Percentiles rank a stretch among this genome's conserved stretches.
Evolutionary conservation across 2,797 vertebrate genomes (phyloP).

Genomic region (Staurois parvus): DNA sequence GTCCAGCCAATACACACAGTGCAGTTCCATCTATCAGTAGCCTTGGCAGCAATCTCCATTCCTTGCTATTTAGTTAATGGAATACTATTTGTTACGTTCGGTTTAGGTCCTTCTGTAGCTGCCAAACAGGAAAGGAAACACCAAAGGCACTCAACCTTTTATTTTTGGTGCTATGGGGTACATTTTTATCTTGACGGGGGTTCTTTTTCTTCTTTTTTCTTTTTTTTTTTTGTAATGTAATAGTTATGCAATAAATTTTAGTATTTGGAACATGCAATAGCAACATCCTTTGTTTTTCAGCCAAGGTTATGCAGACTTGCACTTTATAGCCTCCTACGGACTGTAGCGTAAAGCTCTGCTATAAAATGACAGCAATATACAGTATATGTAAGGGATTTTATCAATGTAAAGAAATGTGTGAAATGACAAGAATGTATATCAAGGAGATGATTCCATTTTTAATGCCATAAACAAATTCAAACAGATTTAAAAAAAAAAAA

Average conservation of each 20-base stretch:
- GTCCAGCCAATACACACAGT: too few relatives aligned
- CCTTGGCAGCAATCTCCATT: too few relatives aligned
- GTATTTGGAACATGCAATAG: slow-evolving; percentile 36
- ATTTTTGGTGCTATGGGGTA: too few relatives aligned
- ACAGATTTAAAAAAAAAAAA: background rate
- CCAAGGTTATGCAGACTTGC: slow-evolving; percentile 7
- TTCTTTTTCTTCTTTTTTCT: too few relatives aligned
- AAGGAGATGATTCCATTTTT: background rate
- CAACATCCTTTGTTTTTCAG: background rate
- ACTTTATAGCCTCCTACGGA: slow-evolving; percentile 27
- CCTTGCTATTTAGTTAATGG: too few relatives aligned
- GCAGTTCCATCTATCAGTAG: too few relatives aligned
- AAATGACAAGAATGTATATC: slow-evolving; percentile 22
- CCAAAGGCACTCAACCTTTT: too few relatives aligned
- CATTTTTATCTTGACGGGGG: too few relatives aligned
- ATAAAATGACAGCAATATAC: slow-evolving; percentile 2
- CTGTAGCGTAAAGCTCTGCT: slow-evolving; percentile 19
- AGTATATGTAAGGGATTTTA: slow-evolving; percentile 18
- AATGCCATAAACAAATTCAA: background rate
- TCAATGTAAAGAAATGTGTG: background rate
- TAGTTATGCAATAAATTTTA: slow-evolving; percentile 41
- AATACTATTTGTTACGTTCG: too few relatives aligned
- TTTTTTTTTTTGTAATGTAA: background rate
- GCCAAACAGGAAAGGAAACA: too few relatives aligned
- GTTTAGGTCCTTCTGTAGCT: too few relatives aligned